phyloP scores from a whole-genome alignment of 2,888 invertebrate genomes.

The Homarus gammarus region DNA sequence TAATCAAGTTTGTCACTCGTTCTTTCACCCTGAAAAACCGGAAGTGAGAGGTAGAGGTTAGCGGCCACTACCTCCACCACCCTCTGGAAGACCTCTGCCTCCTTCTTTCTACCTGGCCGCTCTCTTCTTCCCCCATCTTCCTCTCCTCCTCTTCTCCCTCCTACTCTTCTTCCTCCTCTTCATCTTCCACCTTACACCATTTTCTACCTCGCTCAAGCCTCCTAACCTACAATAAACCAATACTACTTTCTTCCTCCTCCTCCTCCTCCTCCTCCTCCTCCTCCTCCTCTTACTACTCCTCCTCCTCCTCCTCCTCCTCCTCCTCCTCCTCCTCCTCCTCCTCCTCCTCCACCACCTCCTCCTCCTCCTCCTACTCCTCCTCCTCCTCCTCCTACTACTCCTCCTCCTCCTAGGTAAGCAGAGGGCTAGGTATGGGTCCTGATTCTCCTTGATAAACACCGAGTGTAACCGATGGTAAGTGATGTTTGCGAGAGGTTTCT shows the following conservation, averaged over 20 bases:
- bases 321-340: constrained; percentile 8
- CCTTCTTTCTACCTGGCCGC: constrained; percentile 5
- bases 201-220: too few species aligned
- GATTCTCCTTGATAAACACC: constrained; percentile 27
- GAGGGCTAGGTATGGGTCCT: background rate
- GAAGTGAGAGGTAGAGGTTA: constrained; percentile 33
- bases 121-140: background rate
- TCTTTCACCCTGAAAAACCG: constrained; percentile 48
- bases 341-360: background rate
- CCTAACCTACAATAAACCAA: background rate
- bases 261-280: background rate
- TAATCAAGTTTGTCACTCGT: constrained; percentile 56
- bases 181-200: background rate
- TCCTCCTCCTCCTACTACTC: background rate
- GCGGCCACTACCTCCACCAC: background rate
- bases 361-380: background rate
- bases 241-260: background rate
- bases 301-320: background rate
- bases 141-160: constrained; percentile 4
- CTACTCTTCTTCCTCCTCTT: background rate
- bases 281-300: background rate
- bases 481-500: constrained; percentile 44
- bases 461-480: constrained; percentile 42
- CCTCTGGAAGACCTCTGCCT: background rate
- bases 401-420: background rate